Conservation (phyloP, 1,140 invertebrate genomes). For the Bradynema listronoti region DNA sequence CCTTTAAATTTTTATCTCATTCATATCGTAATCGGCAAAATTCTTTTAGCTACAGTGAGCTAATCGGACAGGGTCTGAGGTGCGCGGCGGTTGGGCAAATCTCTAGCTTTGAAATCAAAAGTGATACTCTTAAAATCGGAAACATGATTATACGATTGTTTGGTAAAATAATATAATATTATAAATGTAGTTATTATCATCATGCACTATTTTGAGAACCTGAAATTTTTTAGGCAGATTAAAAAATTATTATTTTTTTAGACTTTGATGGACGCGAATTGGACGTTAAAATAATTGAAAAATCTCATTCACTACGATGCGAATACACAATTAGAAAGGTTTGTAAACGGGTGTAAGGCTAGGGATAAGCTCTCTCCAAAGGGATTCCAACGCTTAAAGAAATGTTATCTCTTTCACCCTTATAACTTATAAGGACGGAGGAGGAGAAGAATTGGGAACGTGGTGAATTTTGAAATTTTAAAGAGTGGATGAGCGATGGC, state of each 20-base stretch:
- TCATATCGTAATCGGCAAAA: neutral
- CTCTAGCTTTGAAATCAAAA: constrained; percentile 73
- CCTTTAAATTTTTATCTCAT: neutral
- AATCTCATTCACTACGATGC: constrained; percentile 19
- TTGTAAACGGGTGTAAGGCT: too few relatives aligned
- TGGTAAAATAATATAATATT: constrained; percentile 3
- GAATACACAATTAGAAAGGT: constrained; percentile 27
- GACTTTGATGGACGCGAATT: neutral
- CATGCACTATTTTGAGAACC: too few relatives aligned
- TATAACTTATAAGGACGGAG: too few relatives aligned
- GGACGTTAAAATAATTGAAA: constrained; percentile 19
- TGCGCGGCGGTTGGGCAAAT: constrained; percentile 77
- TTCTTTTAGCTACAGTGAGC: constrained; percentile 60
- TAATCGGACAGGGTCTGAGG: constrained; percentile 75
- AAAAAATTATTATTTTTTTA: neutral
- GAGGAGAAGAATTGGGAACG: too few relatives aligned
- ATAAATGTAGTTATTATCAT: too few relatives aligned
- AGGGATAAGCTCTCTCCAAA: too few relatives aligned
- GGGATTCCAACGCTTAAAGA: too few relatives aligned
- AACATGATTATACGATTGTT: constrained; percentile 10
- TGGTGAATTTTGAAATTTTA: too few relatives aligned
- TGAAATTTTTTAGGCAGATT: neutral
- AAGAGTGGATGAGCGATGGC: too few relatives aligned
- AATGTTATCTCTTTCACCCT: too few relatives aligned
- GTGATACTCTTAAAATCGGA: constrained; percentile 18